Conservation (phyloP, 2,797 vertebrate genomes). For the Halcyon badia region DNA sequence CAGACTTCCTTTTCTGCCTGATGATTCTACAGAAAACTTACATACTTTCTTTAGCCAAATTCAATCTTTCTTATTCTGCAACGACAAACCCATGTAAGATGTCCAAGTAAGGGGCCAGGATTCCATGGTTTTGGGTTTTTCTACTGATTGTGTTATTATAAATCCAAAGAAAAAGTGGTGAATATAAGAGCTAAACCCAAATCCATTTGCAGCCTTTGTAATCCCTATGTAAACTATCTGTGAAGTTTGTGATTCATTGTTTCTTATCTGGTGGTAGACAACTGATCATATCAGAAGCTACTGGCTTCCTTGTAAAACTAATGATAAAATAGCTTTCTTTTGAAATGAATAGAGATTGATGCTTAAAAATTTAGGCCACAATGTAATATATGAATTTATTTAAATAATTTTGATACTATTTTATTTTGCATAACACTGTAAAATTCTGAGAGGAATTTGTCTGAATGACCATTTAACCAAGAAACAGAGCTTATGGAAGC, state of each 20-base stretch:
- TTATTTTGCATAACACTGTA: not conserved
- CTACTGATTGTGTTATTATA: not conserved
- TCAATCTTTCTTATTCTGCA: not conserved
- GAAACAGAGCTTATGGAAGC: not conserved
- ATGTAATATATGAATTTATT: not conserved
- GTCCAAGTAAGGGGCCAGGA: not conserved
- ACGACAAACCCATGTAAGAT: not conserved
- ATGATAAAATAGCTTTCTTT: not conserved
- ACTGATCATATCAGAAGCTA: not conserved
- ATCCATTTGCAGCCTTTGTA: not conserved
- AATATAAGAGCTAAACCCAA: not conserved
- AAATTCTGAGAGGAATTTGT: not conserved
- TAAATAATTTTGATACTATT: not conserved
- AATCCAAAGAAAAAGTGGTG: not conserved
- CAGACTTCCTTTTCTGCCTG: not conserved
- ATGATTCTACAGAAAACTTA: not conserved
- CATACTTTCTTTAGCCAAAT: not conserved
- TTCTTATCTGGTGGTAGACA: not conserved
- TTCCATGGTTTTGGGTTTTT: not conserved
- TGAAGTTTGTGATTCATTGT: not conserved
- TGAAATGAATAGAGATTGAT: not conserved
- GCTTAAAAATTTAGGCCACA: not conserved
- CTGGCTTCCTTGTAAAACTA: fast-evolving
- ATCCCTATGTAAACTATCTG: not conserved
- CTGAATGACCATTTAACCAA: not conserved